phyloP scores from a whole-genome alignment of 1,140 invertebrate genomes.

The Scaptodrosophila lebanonensis region DNA sequence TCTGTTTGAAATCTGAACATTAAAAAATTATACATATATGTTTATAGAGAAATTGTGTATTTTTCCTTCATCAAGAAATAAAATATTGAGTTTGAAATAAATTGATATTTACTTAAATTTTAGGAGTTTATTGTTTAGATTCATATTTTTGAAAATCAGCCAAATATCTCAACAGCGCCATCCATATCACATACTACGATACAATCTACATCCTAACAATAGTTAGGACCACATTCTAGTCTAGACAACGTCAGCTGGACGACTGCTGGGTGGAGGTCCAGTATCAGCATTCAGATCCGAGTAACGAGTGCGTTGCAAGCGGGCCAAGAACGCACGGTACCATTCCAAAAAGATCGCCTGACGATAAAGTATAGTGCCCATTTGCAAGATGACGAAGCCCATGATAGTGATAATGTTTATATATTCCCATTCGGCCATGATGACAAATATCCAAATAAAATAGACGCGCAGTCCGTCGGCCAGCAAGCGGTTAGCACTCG shows the following conservation, averaged over 20 bases:
- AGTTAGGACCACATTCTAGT: not conserved
- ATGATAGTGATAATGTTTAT: constrained; percentile 89
- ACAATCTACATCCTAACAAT: not conserved
- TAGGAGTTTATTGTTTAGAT: no score
- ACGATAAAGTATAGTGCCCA: constrained; percentile 89
- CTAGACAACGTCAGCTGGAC: constrained; percentile 65
- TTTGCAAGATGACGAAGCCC: constrained; percentile 85
- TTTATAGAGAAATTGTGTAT: no score
- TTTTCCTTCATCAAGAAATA: no score
- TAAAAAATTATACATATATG: no score
- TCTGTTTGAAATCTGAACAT: no score
- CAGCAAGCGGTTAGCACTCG: constrained; percentile 94
- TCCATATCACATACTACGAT: constrained; percentile 54
- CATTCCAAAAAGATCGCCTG: constrained; percentile 80
- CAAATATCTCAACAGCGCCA: constrained; percentile 25
- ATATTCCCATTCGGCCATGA: constrained; percentile 85
- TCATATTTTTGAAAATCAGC: not conserved
- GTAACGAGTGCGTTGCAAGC: constrained; percentile 54
- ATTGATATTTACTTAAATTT: no score
- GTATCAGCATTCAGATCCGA: constrained; percentile 39
- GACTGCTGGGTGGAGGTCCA: constrained; percentile 39
- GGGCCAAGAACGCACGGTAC: constrained; percentile 51
- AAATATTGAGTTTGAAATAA: no score
- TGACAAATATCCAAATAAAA: constrained; percentile 91
- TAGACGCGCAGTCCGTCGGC: constrained; percentile 93